Conservation (phyloP, 2,113 vertebrate species). For the crab-eating macaque (Macaca fascicularis) region T2T-MFA8v1.1 NC_088377.1:116433001-116433500, state of each 20-base stretch:
- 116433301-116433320: not conserved
- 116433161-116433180: not conserved
- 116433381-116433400: not conserved
- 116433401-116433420: not conserved
- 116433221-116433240: not conserved
- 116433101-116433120: not conserved
- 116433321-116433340: not conserved
- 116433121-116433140: not conserved
- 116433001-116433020: not conserved
- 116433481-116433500: slow-evolving; percentile 5
- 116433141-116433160: not conserved
- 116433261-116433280: not conserved
- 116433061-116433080: not conserved
- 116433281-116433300: not conserved
- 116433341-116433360: not conserved
- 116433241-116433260: not conserved
- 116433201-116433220: not conserved
- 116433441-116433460: not conserved
- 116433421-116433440: not conserved
- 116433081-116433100: not conserved
- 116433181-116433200: not conserved
- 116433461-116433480: not conserved
- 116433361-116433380: not conserved
- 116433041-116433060: not conserved
- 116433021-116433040: not conserved